phyloP scores from a whole-genome alignment of 35 echinoderm and acorn worm genomes.

The Strongylocentrotus purpuratus region DNA sequence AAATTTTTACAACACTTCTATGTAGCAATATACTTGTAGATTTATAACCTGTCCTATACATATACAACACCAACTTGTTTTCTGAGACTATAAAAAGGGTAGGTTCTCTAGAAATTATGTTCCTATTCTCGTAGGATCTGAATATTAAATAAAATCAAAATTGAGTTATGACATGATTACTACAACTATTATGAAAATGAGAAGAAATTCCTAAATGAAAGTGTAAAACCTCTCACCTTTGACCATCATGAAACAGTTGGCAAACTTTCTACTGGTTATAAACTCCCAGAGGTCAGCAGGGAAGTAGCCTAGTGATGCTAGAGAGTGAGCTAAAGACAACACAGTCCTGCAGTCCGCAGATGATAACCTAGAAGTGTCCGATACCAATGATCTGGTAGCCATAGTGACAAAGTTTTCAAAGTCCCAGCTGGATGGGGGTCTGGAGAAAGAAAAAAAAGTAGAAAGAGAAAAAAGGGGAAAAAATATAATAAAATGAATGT shows the following conservation, averaged over 20 bases:
- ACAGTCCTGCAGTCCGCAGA: neutral
- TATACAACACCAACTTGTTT: too few relatives aligned
- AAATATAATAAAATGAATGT: neutral
- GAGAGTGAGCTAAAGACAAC: neutral
- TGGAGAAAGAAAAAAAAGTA: too few relatives aligned
- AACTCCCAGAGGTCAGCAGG: neutral
- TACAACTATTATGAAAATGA: too few relatives aligned
- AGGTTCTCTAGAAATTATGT: too few relatives aligned
- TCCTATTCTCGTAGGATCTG: too few relatives aligned
- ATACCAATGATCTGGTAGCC: neutral
- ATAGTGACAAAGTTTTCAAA: neutral
- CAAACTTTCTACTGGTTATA: conserved; percentile 21
- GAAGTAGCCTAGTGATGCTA: neutral
- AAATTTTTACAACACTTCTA: too few relatives aligned
- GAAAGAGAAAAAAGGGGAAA: neutral
- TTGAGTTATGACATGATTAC: too few relatives aligned
- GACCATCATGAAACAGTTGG: conserved; percentile 19
- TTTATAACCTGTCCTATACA: too few relatives aligned
- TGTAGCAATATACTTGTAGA: too few relatives aligned
- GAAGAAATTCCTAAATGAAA: too few relatives aligned
- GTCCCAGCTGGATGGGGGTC: conserved; percentile 36
- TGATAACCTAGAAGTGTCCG: neutral
- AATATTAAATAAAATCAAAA: too few relatives aligned
- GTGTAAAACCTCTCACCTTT: neutral
- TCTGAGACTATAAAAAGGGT: too few relatives aligned